Conservation (phyloP, 2,797 vertebrate species). For the Gobio occitaniae region DNA sequence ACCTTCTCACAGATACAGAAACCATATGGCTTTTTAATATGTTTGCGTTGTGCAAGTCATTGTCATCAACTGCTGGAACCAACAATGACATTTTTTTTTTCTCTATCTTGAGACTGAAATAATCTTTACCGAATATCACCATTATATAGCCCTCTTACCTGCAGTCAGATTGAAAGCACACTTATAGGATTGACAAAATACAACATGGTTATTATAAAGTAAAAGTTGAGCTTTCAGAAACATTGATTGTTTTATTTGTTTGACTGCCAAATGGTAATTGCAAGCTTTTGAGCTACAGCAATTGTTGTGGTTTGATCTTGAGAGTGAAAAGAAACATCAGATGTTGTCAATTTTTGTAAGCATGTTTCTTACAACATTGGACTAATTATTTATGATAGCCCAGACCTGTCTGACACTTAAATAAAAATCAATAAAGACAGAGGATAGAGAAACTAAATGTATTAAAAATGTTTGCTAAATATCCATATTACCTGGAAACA, state of each 20-base stretch:
- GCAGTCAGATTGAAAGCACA: not conserved
- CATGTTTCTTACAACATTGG: not conserved
- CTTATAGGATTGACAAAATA: not conserved
- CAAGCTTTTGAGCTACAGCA: not conserved
- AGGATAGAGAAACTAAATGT: not conserved
- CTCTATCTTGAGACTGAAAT: not conserved
- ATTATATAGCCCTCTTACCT: not conserved
- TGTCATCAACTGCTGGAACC: not conserved
- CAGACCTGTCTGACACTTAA: not conserved
- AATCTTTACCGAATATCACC: not conserved
- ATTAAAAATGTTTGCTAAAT: not conserved
- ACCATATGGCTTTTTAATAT: not conserved
- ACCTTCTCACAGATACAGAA: not conserved
- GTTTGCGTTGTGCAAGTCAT: not conserved
- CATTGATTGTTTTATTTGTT: not conserved
- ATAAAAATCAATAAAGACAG: not conserved
- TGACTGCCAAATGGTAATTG: not conserved
- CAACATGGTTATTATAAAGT: not conserved
- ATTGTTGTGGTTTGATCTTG: not conserved
- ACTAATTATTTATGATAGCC: not conserved
- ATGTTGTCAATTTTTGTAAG: not conserved
- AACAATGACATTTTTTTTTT: not conserved
- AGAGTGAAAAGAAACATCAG: not conserved
- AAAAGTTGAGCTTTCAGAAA: not conserved
- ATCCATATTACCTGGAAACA: not conserved